These are phyloP conservation scores for Idaea dimidiata DNA, from an alignment of 2,888 invertebrate genomes.

Conservation along the genomic window DNA sequence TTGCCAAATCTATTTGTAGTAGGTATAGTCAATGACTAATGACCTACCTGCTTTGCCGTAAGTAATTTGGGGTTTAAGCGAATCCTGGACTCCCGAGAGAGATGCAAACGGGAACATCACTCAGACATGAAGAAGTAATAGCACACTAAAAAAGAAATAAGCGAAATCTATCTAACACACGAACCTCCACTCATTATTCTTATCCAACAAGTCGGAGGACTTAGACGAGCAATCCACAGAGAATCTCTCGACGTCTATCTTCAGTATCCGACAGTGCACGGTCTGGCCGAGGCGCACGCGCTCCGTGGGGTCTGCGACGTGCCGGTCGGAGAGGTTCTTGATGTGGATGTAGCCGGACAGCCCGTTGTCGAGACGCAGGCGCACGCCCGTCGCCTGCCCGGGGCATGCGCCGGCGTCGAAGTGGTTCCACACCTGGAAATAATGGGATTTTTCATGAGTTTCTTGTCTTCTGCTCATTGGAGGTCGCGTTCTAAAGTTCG, in stretches of 20 bases:
- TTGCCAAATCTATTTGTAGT: too few species aligned
- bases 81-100: too few species aligned
- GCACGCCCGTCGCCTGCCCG: constrained; percentile 96
- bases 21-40: too few species aligned
- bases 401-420: constrained; percentile 98
- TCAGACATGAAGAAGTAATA: too few species aligned
- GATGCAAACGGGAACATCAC: too few species aligned
- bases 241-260: constrained; percentile 97
- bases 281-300: constrained; percentile 92
- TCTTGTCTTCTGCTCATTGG: not conserved
- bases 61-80: too few species aligned
- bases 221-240: constrained; percentile 96
- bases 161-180: too few species aligned
- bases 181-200: constrained; percentile 93
- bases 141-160: too few species aligned
- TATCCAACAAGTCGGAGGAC: constrained; percentile 94
- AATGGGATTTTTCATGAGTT: not conserved
- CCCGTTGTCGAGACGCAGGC: constrained; percentile 94
- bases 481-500: too few species aligned
- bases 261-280: constrained; percentile 94
- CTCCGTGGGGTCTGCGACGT: constrained; percentile 95
- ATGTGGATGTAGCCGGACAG: constrained; percentile 96
- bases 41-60: too few species aligned
- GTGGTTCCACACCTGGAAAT: constrained; percentile 93
- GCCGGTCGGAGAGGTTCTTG: constrained; percentile 95